These are phyloP conservation scores for Centrocercus urophasianus DNA, from an alignment of 2,113 vertebrate species.

Conservation along the genomic window DNA sequence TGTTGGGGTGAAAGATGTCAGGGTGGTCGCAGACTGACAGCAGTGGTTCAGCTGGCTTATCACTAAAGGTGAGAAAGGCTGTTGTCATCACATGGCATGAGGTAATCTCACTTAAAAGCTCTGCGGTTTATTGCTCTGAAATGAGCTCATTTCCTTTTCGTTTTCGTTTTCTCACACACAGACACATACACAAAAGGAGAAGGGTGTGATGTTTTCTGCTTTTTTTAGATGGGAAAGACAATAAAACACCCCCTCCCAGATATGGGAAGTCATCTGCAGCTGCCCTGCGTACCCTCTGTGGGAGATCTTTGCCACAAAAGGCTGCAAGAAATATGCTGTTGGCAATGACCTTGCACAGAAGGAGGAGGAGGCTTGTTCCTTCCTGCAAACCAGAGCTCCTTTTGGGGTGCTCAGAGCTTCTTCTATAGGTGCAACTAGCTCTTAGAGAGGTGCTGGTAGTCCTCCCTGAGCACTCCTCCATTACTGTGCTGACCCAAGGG, in stretches of 20 bases:
- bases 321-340: background rate
- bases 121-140: background rate
- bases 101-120: slow-evolving; percentile 39
- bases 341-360: background rate
- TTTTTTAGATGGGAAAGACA: background rate
- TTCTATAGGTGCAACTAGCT: background rate
- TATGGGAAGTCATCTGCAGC: background rate
- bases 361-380: background rate
- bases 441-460: background rate
- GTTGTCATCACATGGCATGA: background rate
- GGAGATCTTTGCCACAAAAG: background rate
- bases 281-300: background rate
- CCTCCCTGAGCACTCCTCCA: accelerated
- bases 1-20: background rate
- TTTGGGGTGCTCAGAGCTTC: background rate
- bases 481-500: background rate
- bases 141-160: slow-evolving; percentile 21
- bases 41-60: background rate
- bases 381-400: background rate
- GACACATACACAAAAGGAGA: background rate
- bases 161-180: background rate
- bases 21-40: background rate
- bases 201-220: background rate
- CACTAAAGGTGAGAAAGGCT: background rate
- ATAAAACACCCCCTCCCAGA: background rate